Evolutionary conservation across 1,140 invertebrate species (phyloP), one percentile per base, ranked within the genome.

Genomic region (Drosophila sucinea): DNA sequence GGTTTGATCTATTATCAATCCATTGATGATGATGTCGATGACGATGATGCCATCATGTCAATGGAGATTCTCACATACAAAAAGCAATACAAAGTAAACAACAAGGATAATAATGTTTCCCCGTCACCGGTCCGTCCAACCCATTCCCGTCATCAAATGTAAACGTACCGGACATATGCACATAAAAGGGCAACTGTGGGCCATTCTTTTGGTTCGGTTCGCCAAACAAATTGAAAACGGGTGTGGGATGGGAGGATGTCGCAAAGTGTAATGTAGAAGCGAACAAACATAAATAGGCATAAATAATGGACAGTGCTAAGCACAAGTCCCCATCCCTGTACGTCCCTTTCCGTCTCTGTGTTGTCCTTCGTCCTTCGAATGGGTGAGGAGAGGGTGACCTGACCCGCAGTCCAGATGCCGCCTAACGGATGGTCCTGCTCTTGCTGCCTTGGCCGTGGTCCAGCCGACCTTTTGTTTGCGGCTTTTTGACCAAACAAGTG

Each of bases 401-500:
- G 56, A 58, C 30, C 29, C 32, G 3, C 29, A 11, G 55, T 63
- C 41, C 32, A 67, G 40, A n/a, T 71, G 51, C 38, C 27, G 61
- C 40, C 63, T 58, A 64, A 60, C 32, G 57, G 8, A 47, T 56
- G 35, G 56, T 47, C 44, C 23, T 47, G 23, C 5, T 25, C 17
- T 23, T 63, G 30, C 38, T 80, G 33, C 64, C 71, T 47, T 55
- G 76, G 66, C 44, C 56, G 64, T 35, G 67, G 69, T 75, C 67
- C 74, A 72, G 70, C 72, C 69, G 57, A 57, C 75, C 81, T 70
- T 87, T 85, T 85, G 83, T 87, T 65, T 60, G 82, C 72, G 75
- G 75, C 79, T 86, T 85, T 85, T 85, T 87, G 83, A 76, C 79
- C 75, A 82, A 85, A 87, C 83, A 87, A 87, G 82, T 87, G 75